These are phyloP conservation scores for Entosphenus tridentatus DNA, from an alignment of 2,113 vertebrate species.

Conservation along the genomic window DNA sequence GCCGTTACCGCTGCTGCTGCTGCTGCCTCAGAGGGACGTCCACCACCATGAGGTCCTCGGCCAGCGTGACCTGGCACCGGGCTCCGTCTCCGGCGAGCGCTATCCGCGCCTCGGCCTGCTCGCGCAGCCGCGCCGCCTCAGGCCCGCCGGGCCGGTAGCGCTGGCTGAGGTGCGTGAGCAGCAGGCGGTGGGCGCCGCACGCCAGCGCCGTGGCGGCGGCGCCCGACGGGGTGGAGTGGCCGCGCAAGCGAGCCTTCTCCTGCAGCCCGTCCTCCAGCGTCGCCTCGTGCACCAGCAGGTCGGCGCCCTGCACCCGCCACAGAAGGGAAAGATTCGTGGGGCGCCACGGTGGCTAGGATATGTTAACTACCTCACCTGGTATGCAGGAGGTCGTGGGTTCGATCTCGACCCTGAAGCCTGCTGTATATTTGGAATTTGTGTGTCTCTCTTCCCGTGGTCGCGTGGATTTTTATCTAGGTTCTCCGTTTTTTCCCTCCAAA, in stretches of 20 bases:
- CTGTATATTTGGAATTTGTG: no score
- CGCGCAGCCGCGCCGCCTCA: conserved; percentile 23
- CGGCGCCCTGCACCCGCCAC: conserved; percentile 29
- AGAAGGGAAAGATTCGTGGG: conserved; percentile 22
- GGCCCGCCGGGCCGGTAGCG: conserved; percentile 39
- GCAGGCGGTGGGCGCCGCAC: conserved; percentile 26
- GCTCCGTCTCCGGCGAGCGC: conserved; percentile 21
- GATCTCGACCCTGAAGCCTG: no score
- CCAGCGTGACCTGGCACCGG: conserved; percentile 25
- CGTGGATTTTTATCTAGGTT: no score
- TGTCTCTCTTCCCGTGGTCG: no score
- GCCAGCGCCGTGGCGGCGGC: conserved; percentile 33
- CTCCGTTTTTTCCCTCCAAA: no score
- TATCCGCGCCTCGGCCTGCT: conserved; percentile 29
- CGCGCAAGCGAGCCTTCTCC: conserved; percentile 49
- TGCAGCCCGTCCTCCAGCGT: conserved; percentile 41
- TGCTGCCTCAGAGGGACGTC: conserved; percentile 20
- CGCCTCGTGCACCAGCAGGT: conserved; percentile 64
- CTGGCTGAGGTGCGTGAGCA: conserved; percentile 71
- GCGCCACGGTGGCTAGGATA: conserved; percentile 15
- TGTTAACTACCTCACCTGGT: no score
- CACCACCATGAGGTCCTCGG: conserved; percentile 60
- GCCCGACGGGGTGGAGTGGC: conserved; percentile 58
- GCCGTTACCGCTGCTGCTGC: no score
- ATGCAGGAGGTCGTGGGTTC: no score